phyloP scores from a whole-genome alignment of 2,113 vertebrate species.

The Tringa solitaria region DNA sequence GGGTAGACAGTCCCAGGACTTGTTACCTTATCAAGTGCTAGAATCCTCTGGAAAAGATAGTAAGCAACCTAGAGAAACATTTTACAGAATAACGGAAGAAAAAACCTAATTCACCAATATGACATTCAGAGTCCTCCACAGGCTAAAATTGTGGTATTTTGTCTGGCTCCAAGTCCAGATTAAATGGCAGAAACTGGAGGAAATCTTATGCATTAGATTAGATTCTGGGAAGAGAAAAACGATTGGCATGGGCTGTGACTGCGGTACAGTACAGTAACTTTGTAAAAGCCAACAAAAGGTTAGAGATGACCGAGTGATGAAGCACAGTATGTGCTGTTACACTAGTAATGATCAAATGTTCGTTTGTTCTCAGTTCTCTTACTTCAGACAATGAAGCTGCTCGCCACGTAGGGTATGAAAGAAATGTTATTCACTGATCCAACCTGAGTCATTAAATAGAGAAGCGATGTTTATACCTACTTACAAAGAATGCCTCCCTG shows the following conservation, averaged over 20 bases:
- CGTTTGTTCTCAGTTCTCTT: neutral
- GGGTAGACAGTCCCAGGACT: neutral
- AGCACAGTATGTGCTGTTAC: neutral
- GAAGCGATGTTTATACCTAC: neutral
- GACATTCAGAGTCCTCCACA: neutral
- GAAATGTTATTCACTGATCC: neutral
- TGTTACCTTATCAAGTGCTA: neutral
- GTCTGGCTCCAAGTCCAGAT: neutral
- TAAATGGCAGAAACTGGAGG: neutral
- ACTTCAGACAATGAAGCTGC: neutral
- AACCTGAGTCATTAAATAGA: neutral
- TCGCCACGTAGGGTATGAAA: neutral
- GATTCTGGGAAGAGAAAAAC: neutral
- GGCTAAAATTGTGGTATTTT: neutral
- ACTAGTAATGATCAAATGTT: neutral
- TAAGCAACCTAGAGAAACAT: neutral
- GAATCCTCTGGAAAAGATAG: neutral
- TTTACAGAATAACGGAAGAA: neutral
- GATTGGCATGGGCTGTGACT: neutral
- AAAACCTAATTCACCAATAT: neutral
- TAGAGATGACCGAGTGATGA: neutral
- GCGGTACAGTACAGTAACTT: neutral
- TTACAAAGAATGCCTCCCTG: neutral
- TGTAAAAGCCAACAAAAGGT: neutral
- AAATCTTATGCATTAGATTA: neutral